Evolutionary conservation across 2,113 vertebrate genomes (phyloP).

Genomic region (Campylomormyrus numenius): DNA sequence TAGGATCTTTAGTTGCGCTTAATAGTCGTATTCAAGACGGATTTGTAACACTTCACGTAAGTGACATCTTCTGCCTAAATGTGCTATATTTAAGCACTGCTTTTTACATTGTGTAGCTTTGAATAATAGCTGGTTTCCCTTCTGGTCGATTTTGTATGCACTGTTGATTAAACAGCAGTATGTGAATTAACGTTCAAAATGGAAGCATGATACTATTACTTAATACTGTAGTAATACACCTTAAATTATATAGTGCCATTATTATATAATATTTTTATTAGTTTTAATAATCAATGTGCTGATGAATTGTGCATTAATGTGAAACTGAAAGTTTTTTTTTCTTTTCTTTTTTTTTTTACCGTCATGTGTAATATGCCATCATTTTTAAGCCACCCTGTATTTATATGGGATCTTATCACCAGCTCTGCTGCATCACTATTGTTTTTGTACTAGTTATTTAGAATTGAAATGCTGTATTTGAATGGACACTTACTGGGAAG

Average conservation of each 20-base stretch:
- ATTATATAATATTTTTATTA: not conserved
- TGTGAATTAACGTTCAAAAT: not conserved
- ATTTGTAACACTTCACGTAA: not conserved
- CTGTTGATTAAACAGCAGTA: not conserved
- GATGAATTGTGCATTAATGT: not conserved
- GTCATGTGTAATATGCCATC: not conserved
- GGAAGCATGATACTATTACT: not conserved
- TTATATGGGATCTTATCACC: not conserved
- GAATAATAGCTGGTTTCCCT: not conserved
- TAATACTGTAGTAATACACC: not conserved
- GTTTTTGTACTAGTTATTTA: not conserved
- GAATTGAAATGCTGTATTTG: not conserved
- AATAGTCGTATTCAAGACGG: not conserved
- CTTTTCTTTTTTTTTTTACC: not conserved
- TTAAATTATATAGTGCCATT: too few species aligned
- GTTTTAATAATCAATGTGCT: not conserved
- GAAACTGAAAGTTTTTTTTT: not conserved
- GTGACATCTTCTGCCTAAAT: not conserved
- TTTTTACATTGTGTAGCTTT: not conserved
- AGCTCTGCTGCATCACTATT: not conserved
- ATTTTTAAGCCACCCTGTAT: not conserved
- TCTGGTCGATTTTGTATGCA: not conserved
- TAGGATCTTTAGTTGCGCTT: not conserved
- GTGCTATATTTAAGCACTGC: not conserved
- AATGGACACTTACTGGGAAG: not conserved